Evolutionary conservation across 2,888 invertebrate species (phyloP), one percentile per base, ranked within the genome.

Genomic region (Arrhopalites spinosus): DNA sequence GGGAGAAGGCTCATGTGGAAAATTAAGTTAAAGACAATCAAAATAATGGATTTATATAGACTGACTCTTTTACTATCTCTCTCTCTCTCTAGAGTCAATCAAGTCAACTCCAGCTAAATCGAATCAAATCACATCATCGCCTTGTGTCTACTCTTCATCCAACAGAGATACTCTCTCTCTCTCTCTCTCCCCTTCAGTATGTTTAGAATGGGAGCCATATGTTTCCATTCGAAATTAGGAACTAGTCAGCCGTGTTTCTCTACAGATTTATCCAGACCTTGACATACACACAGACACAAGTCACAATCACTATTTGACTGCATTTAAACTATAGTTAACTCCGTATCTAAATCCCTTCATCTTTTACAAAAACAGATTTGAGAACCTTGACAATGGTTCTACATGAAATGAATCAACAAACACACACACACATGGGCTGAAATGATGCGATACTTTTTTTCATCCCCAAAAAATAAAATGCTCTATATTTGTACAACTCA

Each of bases 91-190:
- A 43, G 61, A 67, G 64, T 76, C 73, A 70, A 77, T 69, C 64
- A 63, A 77, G 63, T 77, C 74, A 74, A 77, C 53, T 74, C 70
- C 25, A 64, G 27, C 66, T 61, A 73, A 78, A 74, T 74, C 74
- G 73, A 78, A 73, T 76, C 70, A 77, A 77, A 78, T 78, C 75
- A 76, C 75, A 73, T 77, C 68, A 75, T 72, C 72, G 76, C 76
- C 76, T 76, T 56, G 45, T 53, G 63, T 56, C 70, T 63, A 20
- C 45, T 23, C 13, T 1, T 11, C 36, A 59, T 23, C 1, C 27
- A 59, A 23, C 53, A 8, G 8, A 3, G 17, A n/a, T 15, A 11
- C 45, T 11, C 45, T 45, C 45, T 7, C 59, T 59, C 59, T 23
- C 59, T 59, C 59, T 20, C 20, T 63, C 63, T 15, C 1, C 30